Evolutionary conservation across 2,797 vertebrate genomes (phyloP).

Genomic region (Paedocypris micromegethes): DNA sequence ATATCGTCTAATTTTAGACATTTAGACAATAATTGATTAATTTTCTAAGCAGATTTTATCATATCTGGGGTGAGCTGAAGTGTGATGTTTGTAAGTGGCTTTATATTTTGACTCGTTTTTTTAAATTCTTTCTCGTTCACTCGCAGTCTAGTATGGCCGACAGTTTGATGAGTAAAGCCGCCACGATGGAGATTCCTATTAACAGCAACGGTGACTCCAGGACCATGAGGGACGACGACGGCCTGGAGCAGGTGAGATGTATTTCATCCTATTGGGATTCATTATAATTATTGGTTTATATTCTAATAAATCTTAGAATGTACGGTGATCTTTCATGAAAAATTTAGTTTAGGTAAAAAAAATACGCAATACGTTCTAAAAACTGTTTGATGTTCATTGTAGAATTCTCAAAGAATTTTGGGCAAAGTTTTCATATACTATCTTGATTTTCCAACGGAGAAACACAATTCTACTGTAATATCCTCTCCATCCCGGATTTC

Average conservation of each 20-base stretch:
- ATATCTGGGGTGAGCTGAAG: neutral
- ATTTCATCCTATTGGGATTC: too few species aligned
- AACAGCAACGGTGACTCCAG: conserved; percentile 78
- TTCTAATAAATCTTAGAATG: neutral
- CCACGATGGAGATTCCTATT: conserved; percentile 86
- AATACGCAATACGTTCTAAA: too few species aligned
- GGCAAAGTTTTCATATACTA: too few species aligned
- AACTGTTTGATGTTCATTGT: too few species aligned
- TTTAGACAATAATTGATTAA: too few species aligned
- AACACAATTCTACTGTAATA: too few species aligned
- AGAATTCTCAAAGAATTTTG: too few species aligned
- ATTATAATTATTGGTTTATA: neutral
- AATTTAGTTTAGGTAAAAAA: too few species aligned
- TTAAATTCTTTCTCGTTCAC: conserved; percentile 44
- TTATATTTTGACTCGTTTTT: conserved; percentile 8
- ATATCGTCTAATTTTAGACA: conserved; percentile 1
- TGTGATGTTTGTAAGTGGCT: neutral
- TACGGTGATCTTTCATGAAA: neutral
- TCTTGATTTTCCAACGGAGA: too few species aligned
- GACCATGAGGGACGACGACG: conserved; percentile 74
- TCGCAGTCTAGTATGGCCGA: conserved; percentile 79
- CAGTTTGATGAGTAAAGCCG: conserved; percentile 81
- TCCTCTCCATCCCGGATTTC: neutral
- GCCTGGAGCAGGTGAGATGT: conserved; percentile 77
- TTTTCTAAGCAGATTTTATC: too few species aligned